A percentile compares a stretch with the other conserved stretches of the same genome.
Evolutionary conservation across 1,140 invertebrate species (phyloP).

Genomic region (Euglossa dilemma): DNA sequence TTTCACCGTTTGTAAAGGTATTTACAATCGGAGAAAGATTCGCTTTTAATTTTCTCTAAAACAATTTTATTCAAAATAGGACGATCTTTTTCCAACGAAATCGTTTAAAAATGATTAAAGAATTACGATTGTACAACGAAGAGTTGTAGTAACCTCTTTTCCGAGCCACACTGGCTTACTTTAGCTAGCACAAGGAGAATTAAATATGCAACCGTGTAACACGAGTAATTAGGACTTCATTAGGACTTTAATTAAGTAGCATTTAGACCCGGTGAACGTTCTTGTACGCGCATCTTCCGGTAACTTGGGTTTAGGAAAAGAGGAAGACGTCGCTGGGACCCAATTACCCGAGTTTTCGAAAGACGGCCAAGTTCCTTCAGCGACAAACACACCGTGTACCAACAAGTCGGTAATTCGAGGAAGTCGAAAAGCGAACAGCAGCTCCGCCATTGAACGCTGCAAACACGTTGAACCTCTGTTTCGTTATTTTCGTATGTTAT

Average conservation of each 20-base stretch:
- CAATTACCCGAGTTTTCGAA: neutral
- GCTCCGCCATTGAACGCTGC: neutral
- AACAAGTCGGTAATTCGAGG: neutral
- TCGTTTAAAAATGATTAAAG: too few species aligned
- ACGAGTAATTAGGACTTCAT: neutral
- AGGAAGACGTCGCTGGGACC: neutral
- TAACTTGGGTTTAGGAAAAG: neutral
- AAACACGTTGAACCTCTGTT: conserved; percentile 15
- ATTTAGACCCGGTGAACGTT: too few species aligned
- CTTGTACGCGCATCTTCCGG: neutral
- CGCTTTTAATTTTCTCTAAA: too few species aligned
- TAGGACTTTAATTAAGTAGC: neutral
- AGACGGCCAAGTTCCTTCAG: neutral
- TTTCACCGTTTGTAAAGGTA: too few species aligned
- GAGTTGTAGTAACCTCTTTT: too few species aligned
- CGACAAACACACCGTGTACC: neutral
- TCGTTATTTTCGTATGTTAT: conserved; percentile 40
- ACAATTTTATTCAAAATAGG: too few species aligned
- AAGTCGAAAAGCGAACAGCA: neutral
- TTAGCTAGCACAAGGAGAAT: too few species aligned
- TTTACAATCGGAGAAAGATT: too few species aligned
- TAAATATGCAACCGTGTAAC: too few species aligned
- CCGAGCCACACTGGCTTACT: too few species aligned
- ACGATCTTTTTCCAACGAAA: too few species aligned
- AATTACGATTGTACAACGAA: too few species aligned